Evolutionary conservation across 2,113 vertebrate genomes (phyloP).

Genomic region (Barbus barbus): DNA sequence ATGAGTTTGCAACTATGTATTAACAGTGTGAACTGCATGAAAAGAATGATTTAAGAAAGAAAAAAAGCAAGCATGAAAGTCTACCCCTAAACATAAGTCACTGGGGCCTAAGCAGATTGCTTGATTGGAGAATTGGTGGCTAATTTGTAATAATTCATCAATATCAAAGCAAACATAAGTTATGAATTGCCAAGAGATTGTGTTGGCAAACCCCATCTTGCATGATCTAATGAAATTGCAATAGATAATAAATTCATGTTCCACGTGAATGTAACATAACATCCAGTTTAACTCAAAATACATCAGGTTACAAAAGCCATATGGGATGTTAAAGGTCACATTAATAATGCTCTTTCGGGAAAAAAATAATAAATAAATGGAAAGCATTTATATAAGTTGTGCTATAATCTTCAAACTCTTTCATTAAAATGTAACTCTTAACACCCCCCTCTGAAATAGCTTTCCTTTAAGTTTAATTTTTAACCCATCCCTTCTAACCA

Average conservation of each 20-base stretch:
- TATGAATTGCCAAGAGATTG: too few relatives aligned
- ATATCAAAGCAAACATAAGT: not conserved
- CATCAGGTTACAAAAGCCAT: not conserved
- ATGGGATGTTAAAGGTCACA: not conserved
- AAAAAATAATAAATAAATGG: not conserved
- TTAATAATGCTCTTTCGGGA: not conserved
- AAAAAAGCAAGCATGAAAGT: not conserved
- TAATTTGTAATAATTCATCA: too few relatives aligned
- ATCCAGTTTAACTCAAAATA: not conserved
- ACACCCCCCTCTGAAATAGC: not conserved
- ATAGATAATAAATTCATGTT: not conserved
- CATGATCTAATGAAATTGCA: not conserved
- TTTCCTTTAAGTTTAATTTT: not conserved
- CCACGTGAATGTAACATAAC: not conserved
- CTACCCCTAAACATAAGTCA: not conserved
- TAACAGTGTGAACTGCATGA: not conserved
- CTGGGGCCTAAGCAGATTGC: not conserved
- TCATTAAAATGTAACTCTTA: too few relatives aligned
- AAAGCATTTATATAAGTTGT: not conserved
- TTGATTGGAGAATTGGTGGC: too few relatives aligned
- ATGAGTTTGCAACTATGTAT: not conserved
- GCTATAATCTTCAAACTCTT: not conserved
- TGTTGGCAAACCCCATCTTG: not conserved
- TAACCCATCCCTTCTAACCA: not conserved
- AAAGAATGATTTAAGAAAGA: not conserved